Conservation (phyloP, 2,888 invertebrate species). For the Nomada ferruginata region DNA sequence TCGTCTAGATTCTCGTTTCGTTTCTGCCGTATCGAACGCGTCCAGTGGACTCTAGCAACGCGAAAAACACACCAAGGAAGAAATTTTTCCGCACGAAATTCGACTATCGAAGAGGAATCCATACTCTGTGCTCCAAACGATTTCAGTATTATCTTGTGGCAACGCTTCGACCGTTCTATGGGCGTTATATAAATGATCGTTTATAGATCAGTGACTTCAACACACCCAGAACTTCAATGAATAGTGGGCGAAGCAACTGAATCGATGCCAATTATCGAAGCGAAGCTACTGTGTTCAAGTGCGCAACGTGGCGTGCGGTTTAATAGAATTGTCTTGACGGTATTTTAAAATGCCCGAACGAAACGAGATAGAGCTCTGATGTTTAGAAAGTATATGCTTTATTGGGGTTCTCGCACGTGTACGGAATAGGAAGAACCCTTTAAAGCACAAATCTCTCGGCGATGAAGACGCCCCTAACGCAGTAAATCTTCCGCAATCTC, state of each 20-base stretch:
- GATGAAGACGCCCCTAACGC: conserved; percentile 48
- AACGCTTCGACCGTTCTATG: conserved; percentile 10
- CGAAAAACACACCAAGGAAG: conserved; percentile 42
- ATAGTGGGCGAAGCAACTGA: conserved; percentile 38
- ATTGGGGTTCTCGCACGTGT: background rate
- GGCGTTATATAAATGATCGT: conserved; percentile 58
- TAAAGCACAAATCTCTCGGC: conserved; percentile 51
- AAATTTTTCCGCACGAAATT: conserved; percentile 37
- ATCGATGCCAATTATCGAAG: conserved; percentile 32
- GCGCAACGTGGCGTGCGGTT: no score
- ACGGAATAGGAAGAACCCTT: conserved; percentile 45
- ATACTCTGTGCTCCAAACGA: background rate
- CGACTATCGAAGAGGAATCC: conserved; percentile 8
- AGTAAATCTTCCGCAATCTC: conserved; percentile 64
- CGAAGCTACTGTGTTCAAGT: background rate
- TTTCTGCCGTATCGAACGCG: conserved; percentile 23
- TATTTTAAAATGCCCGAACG: background rate
- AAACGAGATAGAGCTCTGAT: background rate
- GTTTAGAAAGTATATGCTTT: background rate
- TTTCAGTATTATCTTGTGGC: background rate
- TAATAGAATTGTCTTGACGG: no score
- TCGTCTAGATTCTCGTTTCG: conserved; percentile 9
- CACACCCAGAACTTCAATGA: conserved; percentile 55
- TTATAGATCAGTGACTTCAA: conserved; percentile 54
- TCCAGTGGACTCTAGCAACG: conserved; percentile 36